Conservation (phyloP, 1,140 invertebrate species). For the Geopemphigus sp. region DNA sequence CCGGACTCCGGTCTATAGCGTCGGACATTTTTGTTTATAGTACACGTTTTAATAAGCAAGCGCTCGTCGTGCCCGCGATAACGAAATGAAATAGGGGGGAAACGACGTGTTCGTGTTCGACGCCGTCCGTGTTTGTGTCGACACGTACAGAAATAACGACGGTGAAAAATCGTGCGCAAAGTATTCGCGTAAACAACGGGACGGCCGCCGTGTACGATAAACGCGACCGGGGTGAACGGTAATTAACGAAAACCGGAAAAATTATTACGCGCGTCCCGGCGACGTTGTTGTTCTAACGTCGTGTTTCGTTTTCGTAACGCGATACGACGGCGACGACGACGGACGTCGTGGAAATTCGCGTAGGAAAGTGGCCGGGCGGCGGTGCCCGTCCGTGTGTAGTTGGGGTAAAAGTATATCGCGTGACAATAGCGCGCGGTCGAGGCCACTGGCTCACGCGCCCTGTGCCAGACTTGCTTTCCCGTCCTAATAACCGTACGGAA, state of each 20-base stretch:
- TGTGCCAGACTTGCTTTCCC: background rate
- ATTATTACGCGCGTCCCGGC: background rate
- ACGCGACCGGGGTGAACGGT: too few species aligned
- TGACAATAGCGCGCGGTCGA: background rate
- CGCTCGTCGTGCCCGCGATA: background rate
- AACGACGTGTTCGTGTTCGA: background rate
- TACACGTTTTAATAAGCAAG: background rate
- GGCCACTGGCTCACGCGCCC: background rate
- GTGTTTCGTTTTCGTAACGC: background rate
- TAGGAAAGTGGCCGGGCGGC: background rate
- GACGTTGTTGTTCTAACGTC: conserved; percentile 34
- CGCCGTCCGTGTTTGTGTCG: background rate
- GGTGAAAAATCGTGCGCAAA: too few species aligned
- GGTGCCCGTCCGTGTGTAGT: background rate
- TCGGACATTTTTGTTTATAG: too few species aligned
- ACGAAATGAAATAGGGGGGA: background rate
- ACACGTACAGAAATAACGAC: background rate
- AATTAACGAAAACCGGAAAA: conserved; percentile 17
- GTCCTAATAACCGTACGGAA: too few species aligned
- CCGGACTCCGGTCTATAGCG: too few species aligned
- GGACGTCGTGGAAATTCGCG: background rate
- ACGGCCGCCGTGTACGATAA: background rate
- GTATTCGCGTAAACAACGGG: too few species aligned
- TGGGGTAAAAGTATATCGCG: background rate
- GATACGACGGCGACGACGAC: conserved; percentile 4